Evolutionary conservation across 2,797 vertebrate species (phyloP).

Genomic region (Gymnothorax javanicus): DNA sequence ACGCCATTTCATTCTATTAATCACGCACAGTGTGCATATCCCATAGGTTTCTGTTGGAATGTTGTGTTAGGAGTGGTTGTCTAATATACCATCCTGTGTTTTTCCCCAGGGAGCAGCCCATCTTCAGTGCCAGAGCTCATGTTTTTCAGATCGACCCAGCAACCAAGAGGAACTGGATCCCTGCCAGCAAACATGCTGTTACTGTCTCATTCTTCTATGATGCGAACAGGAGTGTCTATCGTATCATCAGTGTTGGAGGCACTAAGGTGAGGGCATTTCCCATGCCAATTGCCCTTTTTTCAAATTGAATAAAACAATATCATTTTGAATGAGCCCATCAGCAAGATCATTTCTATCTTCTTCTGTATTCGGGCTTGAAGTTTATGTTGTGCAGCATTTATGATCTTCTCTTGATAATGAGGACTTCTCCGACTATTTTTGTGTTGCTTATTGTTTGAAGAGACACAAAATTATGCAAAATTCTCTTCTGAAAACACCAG

Average conservation of each 20-base stretch:
- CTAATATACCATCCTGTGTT: slow-evolving; percentile 26
- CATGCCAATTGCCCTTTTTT: background rate
- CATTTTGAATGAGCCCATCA: background rate
- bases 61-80: background rate
- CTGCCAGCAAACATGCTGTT: slow-evolving; percentile 92
- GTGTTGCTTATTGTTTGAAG: background rate
- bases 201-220: slow-evolving; percentile 96
- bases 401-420: background rate
- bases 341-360: background rate
- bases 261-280: slow-evolving; percentile 81
- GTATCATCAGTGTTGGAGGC: slow-evolving; percentile 95
- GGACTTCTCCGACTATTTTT: background rate
- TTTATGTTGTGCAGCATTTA: background rate
- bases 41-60: background rate
- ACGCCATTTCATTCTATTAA: background rate
- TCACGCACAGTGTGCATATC: background rate
- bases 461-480: background rate
- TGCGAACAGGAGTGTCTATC: slow-evolving; percentile 86
- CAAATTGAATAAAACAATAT: background rate
- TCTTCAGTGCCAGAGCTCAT: slow-evolving; percentile 92
- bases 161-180: slow-evolving; percentile 97
- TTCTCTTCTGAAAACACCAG: background rate
- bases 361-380: background rate
- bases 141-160: slow-evolving; percentile 95
- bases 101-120: slow-evolving; percentile 87